A percentile compares a stretch with the other conserved stretches of the same genome.
Evolutionary conservation across 2,113 vertebrate genomes (phyloP).

Genomic region (Bagarius yarrelli): DNA sequence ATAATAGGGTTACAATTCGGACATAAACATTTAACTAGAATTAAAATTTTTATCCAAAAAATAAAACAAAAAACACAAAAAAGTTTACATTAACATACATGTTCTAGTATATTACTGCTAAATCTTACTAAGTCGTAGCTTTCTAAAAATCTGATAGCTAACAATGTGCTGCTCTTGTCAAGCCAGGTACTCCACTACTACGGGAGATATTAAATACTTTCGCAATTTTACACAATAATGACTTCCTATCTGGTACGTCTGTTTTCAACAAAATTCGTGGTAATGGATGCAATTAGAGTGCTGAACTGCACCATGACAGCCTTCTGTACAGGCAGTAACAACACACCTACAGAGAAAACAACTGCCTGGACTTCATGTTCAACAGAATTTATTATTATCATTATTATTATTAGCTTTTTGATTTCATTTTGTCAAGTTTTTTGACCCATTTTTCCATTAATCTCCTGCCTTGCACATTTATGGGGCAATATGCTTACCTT

Average conservation of each 20-base stretch:
- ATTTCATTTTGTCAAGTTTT: background rate
- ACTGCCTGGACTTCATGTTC: background rate
- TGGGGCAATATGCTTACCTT: no score
- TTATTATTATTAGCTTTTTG: no score
- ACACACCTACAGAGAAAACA: constrained; percentile 17
- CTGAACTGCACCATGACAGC: constrained; percentile 14
- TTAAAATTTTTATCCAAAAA: no score
- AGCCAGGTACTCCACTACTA: background rate
- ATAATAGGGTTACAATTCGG: no score
- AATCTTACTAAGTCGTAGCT: background rate
- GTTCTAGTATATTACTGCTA: background rate
- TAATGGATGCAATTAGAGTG: constrained; percentile 24
- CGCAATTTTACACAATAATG: constrained; percentile 15
- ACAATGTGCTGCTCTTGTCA: background rate
- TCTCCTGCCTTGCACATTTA: background rate
- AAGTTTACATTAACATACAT: no score
- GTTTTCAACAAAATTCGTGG: constrained; percentile 20
- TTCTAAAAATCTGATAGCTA: constrained; percentile 3
- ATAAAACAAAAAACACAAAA: no score
- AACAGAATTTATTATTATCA: background rate
- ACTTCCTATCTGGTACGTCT: constrained; percentile 23
- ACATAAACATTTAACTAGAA: no score
- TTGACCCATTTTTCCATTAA: background rate
- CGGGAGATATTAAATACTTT: background rate
- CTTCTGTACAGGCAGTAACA: constrained; percentile 28